phyloP scores from a whole-genome alignment of 2,888 invertebrate species.

The Agrilus cyanescens region DNA sequence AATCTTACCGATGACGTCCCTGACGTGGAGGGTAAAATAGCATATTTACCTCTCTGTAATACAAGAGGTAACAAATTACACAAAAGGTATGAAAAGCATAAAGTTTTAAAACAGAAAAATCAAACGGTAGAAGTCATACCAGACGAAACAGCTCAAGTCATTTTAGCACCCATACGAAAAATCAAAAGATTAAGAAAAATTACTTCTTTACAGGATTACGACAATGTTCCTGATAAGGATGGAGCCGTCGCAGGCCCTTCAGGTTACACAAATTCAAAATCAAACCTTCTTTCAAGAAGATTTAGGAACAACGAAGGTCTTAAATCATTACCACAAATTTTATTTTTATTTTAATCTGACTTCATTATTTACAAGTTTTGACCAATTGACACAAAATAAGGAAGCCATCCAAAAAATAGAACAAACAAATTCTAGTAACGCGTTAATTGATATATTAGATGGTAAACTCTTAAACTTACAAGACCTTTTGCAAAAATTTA shows the following conservation, averaged over 20 bases:
- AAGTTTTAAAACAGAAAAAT: too few species aligned
- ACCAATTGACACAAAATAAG: too few species aligned
- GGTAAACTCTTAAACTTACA: too few species aligned
- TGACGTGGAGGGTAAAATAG: too few species aligned
- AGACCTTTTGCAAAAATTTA: too few species aligned
- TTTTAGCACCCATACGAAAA: constrained; percentile 8
- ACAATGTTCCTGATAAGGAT: constrained; percentile 1
- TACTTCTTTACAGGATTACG: constrained; percentile 8
- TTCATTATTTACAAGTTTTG: too few species aligned
- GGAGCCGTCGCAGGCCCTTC: constrained; percentile 8
- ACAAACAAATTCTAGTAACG: too few species aligned
- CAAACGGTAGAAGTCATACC: constrained; percentile 5
- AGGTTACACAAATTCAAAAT: constrained; percentile 5
- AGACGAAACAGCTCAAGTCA: constrained; percentile 3
- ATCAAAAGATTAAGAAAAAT: constrained; percentile 10
- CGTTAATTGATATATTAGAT: too few species aligned
- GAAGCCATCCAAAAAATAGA: too few species aligned
- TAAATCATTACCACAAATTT: constrained; percentile 11
- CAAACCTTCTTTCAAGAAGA: constrained; percentile 10
- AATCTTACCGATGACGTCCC: constrained; percentile 3
- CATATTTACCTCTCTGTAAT: too few species aligned
- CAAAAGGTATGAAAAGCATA: too few species aligned
- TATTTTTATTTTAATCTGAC: constrained; percentile 12
- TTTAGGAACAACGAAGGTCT: constrained; percentile 6
- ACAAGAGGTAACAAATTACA: too few species aligned